Evolutionary conservation across 2,888 invertebrate species (phyloP).

Genomic region (Xestia rhomboidea): DNA sequence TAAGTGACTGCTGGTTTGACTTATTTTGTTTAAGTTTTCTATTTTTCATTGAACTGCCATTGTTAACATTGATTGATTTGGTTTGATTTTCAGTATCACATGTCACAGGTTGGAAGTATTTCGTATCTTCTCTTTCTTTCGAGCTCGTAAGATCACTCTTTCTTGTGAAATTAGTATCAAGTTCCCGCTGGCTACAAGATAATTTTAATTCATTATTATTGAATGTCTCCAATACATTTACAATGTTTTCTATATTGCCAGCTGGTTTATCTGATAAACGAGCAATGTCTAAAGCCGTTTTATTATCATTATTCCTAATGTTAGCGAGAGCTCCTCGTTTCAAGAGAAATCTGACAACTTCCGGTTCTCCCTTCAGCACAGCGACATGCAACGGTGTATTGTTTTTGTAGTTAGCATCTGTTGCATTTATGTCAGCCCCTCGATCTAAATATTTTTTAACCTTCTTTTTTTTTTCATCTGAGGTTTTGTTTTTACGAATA

Average conservation of each 20-base stretch:
- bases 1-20: constrained; percentile 7
- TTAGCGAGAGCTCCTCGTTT: constrained; percentile 53
- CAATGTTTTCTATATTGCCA: constrained; percentile 40
- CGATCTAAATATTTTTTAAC: constrained; percentile 51
- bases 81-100: not conserved
- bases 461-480: constrained; percentile 40
- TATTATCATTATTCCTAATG: constrained; percentile 52
- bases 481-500: constrained; percentile 44
- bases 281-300: constrained; percentile 63
- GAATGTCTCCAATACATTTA: constrained; percentile 20
- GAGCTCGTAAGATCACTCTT: not conserved
- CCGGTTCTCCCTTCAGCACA: constrained; percentile 55
- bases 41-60: not conserved
- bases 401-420: constrained; percentile 61
- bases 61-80: not conserved
- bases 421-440: constrained; percentile 67
- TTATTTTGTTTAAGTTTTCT: not conserved
- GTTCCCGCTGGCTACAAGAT: not conserved
- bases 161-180: not conserved
- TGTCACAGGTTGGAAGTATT: not conserved
- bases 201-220: not conserved
- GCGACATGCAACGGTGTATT: constrained; percentile 67
- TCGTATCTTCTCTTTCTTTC: not conserved
- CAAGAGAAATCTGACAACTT: constrained; percentile 58
- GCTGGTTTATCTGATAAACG: constrained; percentile 28